A percentile compares a stretch with the other conserved stretches of the same genome.
Conservation (phyloP, 2,888 invertebrate genomes). For the Pemphredon lugubris region DNA sequence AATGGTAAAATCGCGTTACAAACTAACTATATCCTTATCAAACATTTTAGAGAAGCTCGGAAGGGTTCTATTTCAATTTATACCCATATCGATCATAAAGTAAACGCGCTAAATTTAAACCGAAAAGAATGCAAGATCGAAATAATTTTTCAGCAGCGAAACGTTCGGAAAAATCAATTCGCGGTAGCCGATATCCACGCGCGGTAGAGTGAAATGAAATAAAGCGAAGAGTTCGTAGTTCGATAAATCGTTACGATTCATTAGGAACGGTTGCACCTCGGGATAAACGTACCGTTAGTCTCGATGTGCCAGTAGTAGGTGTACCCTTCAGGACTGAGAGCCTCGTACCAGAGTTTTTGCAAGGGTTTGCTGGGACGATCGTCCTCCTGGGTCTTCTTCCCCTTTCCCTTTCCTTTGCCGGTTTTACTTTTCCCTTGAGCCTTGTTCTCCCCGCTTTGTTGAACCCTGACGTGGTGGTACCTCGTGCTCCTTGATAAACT, state of each 20-base stretch:
- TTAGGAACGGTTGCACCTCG: too few relatives aligned
- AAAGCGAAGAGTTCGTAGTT: too few relatives aligned
- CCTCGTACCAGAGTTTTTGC: constrained; percentile 89
- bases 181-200: too few relatives aligned
- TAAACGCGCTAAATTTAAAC: too few relatives aligned
- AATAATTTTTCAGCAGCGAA: too few relatives aligned
- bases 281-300: constrained; percentile 86
- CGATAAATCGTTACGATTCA: neutral
- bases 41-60: too few relatives aligned
- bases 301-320: constrained; percentile 93
- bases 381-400: constrained; percentile 70
- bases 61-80: too few relatives aligned
- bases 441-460: constrained; percentile 67
- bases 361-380: constrained; percentile 51
- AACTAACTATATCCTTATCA: too few relatives aligned
- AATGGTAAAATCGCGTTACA: too few relatives aligned
- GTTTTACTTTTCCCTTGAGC: constrained; percentile 65
- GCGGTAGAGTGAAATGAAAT: neutral
- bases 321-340: constrained; percentile 88
- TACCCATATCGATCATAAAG: too few relatives aligned
- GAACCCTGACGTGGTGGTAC: constrained; percentile 28
- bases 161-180: too few relatives aligned
- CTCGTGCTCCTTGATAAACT: constrained; percentile 35
- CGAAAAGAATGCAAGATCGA: too few relatives aligned
- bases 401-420: constrained; percentile 70